Evolutionary conservation across 37 sponge, comb jelly and placozoan genomes (phyloP).

Genomic region (Corticium candelabrum): DNA sequence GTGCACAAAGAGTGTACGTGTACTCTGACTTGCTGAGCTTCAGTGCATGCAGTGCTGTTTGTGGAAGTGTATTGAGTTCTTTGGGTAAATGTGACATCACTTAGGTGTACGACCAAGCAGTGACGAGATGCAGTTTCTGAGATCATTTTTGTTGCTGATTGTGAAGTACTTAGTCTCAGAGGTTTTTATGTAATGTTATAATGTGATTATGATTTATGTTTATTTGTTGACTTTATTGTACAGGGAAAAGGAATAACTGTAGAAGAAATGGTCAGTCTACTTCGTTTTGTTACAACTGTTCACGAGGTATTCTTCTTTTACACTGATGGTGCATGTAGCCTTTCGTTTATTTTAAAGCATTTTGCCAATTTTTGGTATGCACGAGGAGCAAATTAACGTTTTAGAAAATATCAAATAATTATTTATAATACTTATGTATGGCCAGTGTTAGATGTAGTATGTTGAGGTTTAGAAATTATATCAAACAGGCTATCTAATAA

Average conservation of each 20-base stretch:
- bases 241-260: slow-evolving; percentile 43
- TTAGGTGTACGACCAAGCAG: slow-evolving; percentile 6
- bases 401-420: no score
- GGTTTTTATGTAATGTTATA: slow-evolving; percentile 11
- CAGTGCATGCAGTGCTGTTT: no score
- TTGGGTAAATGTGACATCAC: no score
- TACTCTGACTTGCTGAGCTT: no score
- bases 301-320: slow-evolving; percentile 22
- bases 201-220: not conserved
- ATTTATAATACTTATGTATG: no score
- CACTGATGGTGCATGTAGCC: not conserved
- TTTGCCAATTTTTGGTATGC: not conserved
- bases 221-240: not conserved
- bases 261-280: slow-evolving; percentile 43
- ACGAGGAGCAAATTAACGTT: no score
- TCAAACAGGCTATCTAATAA: no score
- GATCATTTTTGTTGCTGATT: slow-evolving; percentile 53
- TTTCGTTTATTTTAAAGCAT: not conserved
- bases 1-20: no score
- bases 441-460: no score
- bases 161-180: slow-evolving; percentile 43
- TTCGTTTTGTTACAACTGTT: slow-evolving; percentile 40
- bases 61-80: no score
- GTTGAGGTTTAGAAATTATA: no score
- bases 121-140: slow-evolving; percentile 11